phyloP scores from a whole-genome alignment of 2,797 vertebrate species.

The Pipistrellus kuhlii region DNA sequence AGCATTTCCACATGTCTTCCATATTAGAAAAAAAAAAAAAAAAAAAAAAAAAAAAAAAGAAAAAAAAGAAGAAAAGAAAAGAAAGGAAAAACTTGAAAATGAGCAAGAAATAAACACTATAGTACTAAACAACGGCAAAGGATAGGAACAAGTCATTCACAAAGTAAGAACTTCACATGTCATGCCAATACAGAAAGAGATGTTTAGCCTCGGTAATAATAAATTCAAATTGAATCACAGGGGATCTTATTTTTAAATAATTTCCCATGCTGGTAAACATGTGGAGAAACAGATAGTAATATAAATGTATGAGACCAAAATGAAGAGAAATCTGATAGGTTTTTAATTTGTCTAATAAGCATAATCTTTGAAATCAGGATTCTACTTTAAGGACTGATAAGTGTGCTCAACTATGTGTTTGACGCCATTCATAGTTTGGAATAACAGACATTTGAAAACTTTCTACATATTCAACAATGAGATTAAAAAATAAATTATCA shows the following conservation, averaged over 20 bases:
- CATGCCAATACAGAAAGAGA: not conserved
- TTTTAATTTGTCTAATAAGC: not conserved
- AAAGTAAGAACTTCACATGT: slow-evolving; percentile 19
- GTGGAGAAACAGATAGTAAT: not conserved
- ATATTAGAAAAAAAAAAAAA: not conserved
- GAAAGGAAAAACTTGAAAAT: not conserved
- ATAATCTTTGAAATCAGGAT: slow-evolving; percentile 13
- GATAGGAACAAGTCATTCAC: not conserved
- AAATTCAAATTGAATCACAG: slow-evolving; percentile 3
- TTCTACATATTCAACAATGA: not conserved
- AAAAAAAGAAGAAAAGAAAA: no score
- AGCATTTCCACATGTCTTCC: not conserved
- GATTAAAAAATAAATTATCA: not conserved
- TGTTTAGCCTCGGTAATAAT: not conserved
- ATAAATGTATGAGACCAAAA: not conserved
- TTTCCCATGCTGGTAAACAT: not conserved
- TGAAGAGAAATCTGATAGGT: not conserved
- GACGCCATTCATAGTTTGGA: not conserved
- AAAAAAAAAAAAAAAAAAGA: no score
- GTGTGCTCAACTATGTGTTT: not conserved
- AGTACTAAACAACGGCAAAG: not conserved
- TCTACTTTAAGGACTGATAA: not conserved
- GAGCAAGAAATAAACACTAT: not conserved
- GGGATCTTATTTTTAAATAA: not conserved
- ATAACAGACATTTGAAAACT: not conserved